phyloP scores from a whole-genome alignment of 2,797 vertebrate genomes.

The Halcyon smyrnensis region DNA sequence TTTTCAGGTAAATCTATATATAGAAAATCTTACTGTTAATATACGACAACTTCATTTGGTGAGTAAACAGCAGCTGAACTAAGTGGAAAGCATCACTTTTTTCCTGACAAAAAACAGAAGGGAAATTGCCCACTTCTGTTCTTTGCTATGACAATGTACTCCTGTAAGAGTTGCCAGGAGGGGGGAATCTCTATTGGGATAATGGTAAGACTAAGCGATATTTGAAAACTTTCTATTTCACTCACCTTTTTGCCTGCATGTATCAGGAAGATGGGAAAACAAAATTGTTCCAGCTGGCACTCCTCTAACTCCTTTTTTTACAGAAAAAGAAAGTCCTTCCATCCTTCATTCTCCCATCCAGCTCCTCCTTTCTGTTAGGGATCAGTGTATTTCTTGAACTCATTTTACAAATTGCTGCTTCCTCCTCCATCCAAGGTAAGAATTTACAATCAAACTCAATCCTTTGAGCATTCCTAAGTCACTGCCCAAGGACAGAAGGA shows the following conservation, averaged over 20 bases:
- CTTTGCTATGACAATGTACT: conserved; percentile 13
- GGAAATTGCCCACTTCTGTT: conserved; percentile 14
- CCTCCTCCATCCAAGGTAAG: background rate
- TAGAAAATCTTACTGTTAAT: background rate
- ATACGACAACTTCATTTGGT: background rate
- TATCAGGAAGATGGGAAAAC: background rate
- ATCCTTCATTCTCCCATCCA: background rate
- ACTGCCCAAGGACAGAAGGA: background rate
- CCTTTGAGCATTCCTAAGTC: background rate
- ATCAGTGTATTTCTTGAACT: background rate
- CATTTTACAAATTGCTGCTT: background rate
- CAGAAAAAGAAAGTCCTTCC: background rate
- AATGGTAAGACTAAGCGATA: background rate
- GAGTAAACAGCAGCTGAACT: conserved; percentile 10
- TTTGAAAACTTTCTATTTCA: background rate
- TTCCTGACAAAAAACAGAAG: conserved; percentile 28
- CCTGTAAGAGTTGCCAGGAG: background rate
- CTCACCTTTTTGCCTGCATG: background rate
- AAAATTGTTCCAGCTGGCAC: background rate
- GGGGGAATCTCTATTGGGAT: background rate
- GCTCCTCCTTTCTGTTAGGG: background rate
- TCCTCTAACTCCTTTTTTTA: background rate
- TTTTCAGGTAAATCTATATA: background rate
- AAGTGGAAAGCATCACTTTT: conserved; percentile 6
- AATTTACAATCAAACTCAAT: background rate